Evolutionary conservation across 2,888 invertebrate species (phyloP).

Genomic region (Papilio gigon): DNA sequence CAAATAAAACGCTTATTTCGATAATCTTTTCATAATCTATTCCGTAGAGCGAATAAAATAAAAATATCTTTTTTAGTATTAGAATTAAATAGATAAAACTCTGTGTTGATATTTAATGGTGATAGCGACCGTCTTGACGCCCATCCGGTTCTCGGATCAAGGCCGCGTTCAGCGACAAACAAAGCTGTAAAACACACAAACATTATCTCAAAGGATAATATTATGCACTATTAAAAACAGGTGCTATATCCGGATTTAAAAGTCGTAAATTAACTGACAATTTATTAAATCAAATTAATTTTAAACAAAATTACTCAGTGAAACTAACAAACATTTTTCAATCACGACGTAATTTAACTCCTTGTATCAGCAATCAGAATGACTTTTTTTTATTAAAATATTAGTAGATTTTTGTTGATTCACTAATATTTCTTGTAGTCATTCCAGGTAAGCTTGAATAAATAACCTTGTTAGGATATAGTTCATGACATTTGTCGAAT

Average conservation of each 20-base stretch:
- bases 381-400: too few relatives aligned
- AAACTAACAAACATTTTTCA: too few relatives aligned
- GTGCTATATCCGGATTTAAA: neutral
- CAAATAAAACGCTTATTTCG: neutral
- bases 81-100: slow-evolving; percentile 11
- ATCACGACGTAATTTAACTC: too few relatives aligned
- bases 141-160: slow-evolving; percentile 33
- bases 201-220: slow-evolving; percentile 2
- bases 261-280: neutral
- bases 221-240: slow-evolving; percentile 5
- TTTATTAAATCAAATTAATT: neutral
- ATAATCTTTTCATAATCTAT: slow-evolving; percentile 8
- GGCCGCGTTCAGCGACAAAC: slow-evolving; percentile 30
- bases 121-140: neutral
- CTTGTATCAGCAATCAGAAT: too few relatives aligned
- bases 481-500: too few relatives aligned
- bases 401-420: too few relatives aligned
- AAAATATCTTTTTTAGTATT: slow-evolving; percentile 10
- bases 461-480: too few relatives aligned
- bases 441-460: too few relatives aligned
- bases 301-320: too few relatives aligned
- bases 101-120: neutral
- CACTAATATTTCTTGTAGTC: too few relatives aligned
- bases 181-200: slow-evolving; percentile 32
- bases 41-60: neutral